Evolutionary conservation across 2,888 invertebrate species (phyloP), one percentile per base, ranked within the genome.

Genomic region (Parnassius apollo): DNA sequence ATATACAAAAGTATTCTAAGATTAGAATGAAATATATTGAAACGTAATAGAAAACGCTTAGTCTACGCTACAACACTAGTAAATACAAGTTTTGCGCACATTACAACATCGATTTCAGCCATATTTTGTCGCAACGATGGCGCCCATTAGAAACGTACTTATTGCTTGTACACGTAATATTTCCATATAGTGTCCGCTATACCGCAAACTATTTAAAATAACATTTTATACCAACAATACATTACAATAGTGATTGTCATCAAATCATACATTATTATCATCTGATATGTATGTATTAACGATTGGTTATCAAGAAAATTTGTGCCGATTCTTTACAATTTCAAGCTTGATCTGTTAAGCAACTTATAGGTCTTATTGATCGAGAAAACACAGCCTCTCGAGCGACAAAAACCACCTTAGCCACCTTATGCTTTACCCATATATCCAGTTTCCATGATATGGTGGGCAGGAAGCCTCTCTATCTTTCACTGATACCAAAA

Each of bases 121-220:
- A 82, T 69, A 65, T 80, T 80, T 35, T 18, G 18, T 84, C 85
- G 68, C 75, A 68, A 72, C 42, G 81, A 87, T 85, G 83, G 87
- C 88, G 71, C 81, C 70, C 77, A 85, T 88, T 88, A 87, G 83
- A 89, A 89, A 84, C 80, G 75, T 88, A 84, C 71, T 91, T 91
- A 91, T 91, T 91, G 91, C 91, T 91, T 91, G 83, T 91, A 91
- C 91, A 91, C 91, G 91, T 91, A 90, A 87, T 89, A 79, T 85
- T 83, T 78, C 73, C 74, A 72, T 75, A 75, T 57, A 71, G 49
- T 81, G 82, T 86, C 80, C 81, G 81, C 86, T 84, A 81, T 77
- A 82, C 78, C 82, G 89, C 91, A 90, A 91, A 90, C 79, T 80
- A 90, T 89, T 77, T 81, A 75, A 84, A 73, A 86, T 85, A 83